Evolutionary conservation across 2,113 vertebrate genomes (phyloP).

Genomic region (Chunga burmeisteri): DNA sequence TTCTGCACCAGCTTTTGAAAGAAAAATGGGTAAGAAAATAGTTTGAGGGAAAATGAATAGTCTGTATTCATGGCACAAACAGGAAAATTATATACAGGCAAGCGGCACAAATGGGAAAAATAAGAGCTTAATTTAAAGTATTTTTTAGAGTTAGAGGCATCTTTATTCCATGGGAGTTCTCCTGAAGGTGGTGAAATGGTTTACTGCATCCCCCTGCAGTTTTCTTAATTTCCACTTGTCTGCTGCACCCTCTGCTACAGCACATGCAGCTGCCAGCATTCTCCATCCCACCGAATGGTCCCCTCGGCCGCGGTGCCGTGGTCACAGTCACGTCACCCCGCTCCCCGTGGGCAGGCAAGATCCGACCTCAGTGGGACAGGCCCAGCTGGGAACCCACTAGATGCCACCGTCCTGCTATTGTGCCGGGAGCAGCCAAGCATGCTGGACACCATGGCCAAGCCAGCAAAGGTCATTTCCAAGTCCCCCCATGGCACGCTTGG

Average conservation of each 20-base stretch:
- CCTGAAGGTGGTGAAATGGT: accelerated
- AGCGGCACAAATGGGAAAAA: neutral
- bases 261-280: neutral
- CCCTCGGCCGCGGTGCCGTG: accelerated
- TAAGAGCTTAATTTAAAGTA: neutral
- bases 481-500: accelerated
- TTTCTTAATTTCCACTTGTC: neutral
- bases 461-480: neutral
- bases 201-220: neutral
- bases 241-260: neutral
- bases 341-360: neutral
- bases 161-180: neutral
- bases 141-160: neutral
- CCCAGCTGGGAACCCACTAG: accelerated
- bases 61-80: neutral
- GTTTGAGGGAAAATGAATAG: neutral
- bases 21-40: neutral
- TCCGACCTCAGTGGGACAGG: accelerated
- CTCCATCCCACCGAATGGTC: neutral
- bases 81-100: neutral
- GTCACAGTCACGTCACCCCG: accelerated
- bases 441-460: accelerated
- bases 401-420: neutral
- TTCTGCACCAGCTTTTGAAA: neutral
- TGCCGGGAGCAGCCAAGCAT: neutral